These are phyloP conservation scores for Pelvicachromis taeniatus DNA, from an alignment of 2,113 vertebrate genomes.

Conservation along the genomic window DNA sequence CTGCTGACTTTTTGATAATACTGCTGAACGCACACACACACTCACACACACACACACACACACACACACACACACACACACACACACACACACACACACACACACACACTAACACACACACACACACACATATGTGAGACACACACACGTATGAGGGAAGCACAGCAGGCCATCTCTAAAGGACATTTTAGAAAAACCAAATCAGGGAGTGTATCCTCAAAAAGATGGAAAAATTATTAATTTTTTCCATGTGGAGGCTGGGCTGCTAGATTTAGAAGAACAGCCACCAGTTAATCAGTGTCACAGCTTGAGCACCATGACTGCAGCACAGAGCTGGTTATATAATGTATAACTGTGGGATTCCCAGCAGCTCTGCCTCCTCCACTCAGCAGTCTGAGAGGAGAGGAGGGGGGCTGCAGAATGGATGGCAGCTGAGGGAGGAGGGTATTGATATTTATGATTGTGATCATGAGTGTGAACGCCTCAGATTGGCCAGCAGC, in stretches of 20 bases:
- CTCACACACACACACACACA: too few species aligned
- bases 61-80: too few species aligned
- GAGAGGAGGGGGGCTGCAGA: constrained; percentile 2
- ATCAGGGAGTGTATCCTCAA: background rate
- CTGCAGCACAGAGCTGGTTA: constrained; percentile 57
- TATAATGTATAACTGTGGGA: constrained; percentile 62
- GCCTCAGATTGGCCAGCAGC: constrained; percentile 33
- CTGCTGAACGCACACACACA: too few species aligned
- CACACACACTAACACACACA: too few species aligned
- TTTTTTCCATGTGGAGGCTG: constrained; percentile 37
- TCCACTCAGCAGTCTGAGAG: constrained; percentile 45
- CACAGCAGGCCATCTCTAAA: background rate
- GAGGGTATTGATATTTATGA: constrained; percentile 34
- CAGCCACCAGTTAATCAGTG: constrained; percentile 56
- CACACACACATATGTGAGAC: too few species aligned
- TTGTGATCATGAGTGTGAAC: constrained; percentile 48
- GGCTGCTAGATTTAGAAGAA: constrained; percentile 47
- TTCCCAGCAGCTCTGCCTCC: constrained; percentile 59
- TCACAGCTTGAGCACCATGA: constrained; percentile 49
- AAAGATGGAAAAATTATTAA: constrained; percentile 1
- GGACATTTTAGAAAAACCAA: background rate
- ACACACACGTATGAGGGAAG: too few species aligned
- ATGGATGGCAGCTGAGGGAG: constrained; percentile 33
- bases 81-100: too few species aligned
- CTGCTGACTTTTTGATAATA: too few species aligned